phyloP scores from a whole-genome alignment of 2,888 invertebrate species.

The Drosophila cracens region DNA sequence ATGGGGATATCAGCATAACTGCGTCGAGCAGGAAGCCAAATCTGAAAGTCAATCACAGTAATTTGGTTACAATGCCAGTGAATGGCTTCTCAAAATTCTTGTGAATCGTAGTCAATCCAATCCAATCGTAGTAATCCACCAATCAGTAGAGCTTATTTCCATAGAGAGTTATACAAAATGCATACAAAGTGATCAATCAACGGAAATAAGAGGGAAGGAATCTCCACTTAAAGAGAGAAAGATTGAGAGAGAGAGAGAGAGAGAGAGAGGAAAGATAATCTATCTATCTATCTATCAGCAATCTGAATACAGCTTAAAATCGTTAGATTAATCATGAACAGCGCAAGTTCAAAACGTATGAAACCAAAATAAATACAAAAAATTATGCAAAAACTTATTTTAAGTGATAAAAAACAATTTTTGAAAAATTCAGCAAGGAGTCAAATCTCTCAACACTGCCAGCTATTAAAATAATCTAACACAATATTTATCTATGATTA shows the following conservation, averaged over 20 bases:
- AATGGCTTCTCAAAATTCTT: not conserved
- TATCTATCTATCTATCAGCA: not conserved
- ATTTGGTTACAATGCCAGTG: not conserved
- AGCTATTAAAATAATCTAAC: constrained; percentile 15
- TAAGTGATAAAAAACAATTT: not conserved
- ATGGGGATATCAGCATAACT: not conserved
- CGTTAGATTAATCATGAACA: not conserved
- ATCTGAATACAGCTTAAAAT: not conserved
- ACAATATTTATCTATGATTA: constrained; percentile 13
- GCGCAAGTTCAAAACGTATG: not conserved
- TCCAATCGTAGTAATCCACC: not conserved
- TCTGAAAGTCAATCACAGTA: not conserved
- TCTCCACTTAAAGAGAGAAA: not conserved
- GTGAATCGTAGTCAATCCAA: not conserved
- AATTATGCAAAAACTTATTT: not conserved
- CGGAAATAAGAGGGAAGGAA: not conserved
- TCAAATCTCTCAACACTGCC: not conserved
- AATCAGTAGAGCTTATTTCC: not conserved
- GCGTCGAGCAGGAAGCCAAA: not conserved
- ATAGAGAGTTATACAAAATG: not conserved
- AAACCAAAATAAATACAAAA: not conserved
- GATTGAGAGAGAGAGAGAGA: not conserved
- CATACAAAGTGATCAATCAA: not conserved
- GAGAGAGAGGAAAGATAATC: not conserved
- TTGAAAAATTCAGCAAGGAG: not conserved